These are phyloP conservation scores for Lipophrys pholis DNA, from an alignment of 2,113 vertebrate species.

Conservation along the genomic window DNA sequence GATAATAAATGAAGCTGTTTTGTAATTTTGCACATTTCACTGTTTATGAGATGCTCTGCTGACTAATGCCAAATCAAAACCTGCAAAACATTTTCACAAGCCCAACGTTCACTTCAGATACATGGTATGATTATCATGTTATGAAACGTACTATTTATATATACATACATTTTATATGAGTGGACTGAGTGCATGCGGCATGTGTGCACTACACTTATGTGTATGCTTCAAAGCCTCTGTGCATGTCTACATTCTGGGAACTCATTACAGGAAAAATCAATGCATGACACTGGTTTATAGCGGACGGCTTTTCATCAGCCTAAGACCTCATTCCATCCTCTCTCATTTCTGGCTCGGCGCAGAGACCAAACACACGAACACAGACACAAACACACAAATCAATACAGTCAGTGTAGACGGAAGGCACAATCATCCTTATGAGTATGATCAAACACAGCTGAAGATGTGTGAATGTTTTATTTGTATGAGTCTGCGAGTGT, in stretches of 20 bases:
- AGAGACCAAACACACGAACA: conserved; percentile 41
- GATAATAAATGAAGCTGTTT: too few species aligned
- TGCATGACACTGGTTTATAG: conserved; percentile 61
- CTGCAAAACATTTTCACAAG: too few species aligned
- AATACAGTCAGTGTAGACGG: conserved; percentile 43
- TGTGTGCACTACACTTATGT: neutral
- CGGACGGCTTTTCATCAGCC: conserved; percentile 60
- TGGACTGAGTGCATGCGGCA: neutral
- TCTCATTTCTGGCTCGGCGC: conserved; percentile 42
- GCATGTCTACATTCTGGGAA: conserved; percentile 47
- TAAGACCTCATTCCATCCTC: conserved; percentile 59
- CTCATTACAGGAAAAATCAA: conserved; percentile 69
- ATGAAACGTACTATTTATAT: too few species aligned
- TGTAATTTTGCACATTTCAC: too few species aligned
- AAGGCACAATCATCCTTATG: conserved; percentile 42
- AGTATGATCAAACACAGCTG: conserved; percentile 41
- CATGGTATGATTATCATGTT: too few species aligned
- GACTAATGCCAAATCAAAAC: too few species aligned
- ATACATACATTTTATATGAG: neutral
- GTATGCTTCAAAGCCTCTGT: conserved; percentile 34
- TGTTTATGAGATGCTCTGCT: too few species aligned
- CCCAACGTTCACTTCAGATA: too few species aligned
- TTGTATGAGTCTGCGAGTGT: conserved; percentile 19
- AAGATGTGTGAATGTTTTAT: conserved; percentile 28
- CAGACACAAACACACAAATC: conserved; percentile 53